A percentile compares a stretch with the other conserved stretches of the same genome.
These are phyloP conservation scores for Stenolophus ochropezus DNA, from an alignment of 2,888 invertebrate genomes.

Conservation along the genomic window DNA sequence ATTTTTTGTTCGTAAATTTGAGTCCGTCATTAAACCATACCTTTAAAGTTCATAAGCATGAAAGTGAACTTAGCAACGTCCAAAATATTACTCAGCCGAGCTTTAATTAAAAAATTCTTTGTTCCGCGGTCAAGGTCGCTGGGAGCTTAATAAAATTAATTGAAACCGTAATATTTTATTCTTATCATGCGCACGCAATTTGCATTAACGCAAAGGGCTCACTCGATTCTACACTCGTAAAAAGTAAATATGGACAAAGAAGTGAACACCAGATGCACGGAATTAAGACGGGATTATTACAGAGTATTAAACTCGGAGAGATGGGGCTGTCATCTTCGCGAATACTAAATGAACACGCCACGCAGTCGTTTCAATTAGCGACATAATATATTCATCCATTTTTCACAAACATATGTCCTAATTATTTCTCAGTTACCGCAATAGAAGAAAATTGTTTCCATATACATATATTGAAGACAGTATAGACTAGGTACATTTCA, in stretches of 20 bases:
- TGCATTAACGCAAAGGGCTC: conserved; percentile 25
- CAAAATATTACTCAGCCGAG: conserved; percentile 23
- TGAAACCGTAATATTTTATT: conserved; percentile 56
- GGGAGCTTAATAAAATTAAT: conserved; percentile 49
- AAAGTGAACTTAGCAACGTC: conserved; percentile 25
- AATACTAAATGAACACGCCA: not conserved
- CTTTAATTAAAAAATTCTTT: conserved; percentile 43
- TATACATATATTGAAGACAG: too few species aligned
- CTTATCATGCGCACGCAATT: conserved; percentile 48
- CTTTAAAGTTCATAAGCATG: too few species aligned
- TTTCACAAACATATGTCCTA: too few species aligned
- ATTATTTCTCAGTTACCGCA: too few species aligned
- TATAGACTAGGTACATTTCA: too few species aligned
- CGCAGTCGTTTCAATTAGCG: not conserved
- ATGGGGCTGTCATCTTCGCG: not conserved
- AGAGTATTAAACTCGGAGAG: not conserved
- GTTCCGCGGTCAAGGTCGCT: conserved; percentile 45
- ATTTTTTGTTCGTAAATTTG: too few species aligned
- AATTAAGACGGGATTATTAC: not conserved
- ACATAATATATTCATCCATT: not conserved
- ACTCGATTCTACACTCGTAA: not conserved
- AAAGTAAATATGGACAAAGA: not conserved
- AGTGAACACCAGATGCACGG: not conserved
- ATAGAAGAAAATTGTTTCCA: too few species aligned
- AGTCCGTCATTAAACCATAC: too few species aligned